Base-by-base conservation (phyloP, 2,888 invertebrate genomes). In the Apomyelois bistriatella region DNA sequence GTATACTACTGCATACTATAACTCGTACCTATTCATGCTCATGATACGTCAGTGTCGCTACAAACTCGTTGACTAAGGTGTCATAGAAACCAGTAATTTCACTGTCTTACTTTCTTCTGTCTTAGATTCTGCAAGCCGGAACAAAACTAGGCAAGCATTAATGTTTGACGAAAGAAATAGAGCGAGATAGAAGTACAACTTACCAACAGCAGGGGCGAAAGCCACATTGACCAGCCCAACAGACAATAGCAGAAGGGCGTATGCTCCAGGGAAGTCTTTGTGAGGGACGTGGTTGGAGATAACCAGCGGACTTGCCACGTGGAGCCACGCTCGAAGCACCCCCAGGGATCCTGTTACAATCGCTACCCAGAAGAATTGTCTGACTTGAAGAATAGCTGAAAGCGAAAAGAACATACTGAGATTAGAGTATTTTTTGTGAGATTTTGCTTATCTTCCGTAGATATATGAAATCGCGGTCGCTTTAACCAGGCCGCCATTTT, bases 211-310 rank as follows among this genome's bases (percentile, higher is more conserved):
- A 0, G 94, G 94, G 0, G 94, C 93, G 57, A 93, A 89, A 0
- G 91, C 62, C 13, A 94, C 91, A 55, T 93, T 93, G 3, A 93
- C 91, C 28, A 93, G 72, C 0, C 95, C 95, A 66, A 93, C 92
- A 16, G 93, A 88, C 1, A 95, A 91, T 89, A 94, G 93, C 64
- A 92, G 94, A 7, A 95, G 72, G 0, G 95, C 94, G 64, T 94
- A 95, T 0, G 95, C 95, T 0, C 94, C 94, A 0, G 94, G 92
- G 64, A 95, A 95, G 67, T 94, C 93, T 13, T 92, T 86, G 3
- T 81, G 79, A 0, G 90, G 70, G 42, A 94, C 92, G 66, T 94
- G 91, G 68, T 94, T 93, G 0, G 94, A 93, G 51, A 95, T 92
- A 0, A 95, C 93, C 47, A 95, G 68, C 0, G 94, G 93, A 56